Conservation (phyloP, 1,140 invertebrate genomes). For the Cyphomyrmex costatus region DNA sequence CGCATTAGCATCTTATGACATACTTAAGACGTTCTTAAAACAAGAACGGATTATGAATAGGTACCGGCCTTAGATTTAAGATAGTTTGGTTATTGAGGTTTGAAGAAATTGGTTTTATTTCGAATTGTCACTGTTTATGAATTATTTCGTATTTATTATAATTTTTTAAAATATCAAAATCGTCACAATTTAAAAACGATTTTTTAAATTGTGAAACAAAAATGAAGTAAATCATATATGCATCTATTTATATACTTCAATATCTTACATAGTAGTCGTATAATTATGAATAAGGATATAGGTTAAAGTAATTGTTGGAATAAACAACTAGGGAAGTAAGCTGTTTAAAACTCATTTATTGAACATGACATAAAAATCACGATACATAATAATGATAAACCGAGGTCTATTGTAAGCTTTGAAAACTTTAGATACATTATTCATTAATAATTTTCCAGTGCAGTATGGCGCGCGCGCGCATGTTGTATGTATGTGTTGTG, state of each 20-base stretch:
- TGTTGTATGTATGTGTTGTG: slow-evolving; percentile 9
- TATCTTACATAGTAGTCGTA: background rate
- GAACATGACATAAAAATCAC: slow-evolving; percentile 84
- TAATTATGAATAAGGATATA: background rate
- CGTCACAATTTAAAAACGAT: too few species aligned
- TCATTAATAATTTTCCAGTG: slow-evolving; percentile 69
- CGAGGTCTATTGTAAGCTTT: slow-evolving; percentile 76
- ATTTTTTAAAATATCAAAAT: too few species aligned
- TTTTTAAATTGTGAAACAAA: too few species aligned
- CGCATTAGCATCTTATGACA: too few species aligned
- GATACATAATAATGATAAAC: slow-evolving; percentile 82
- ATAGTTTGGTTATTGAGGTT: too few species aligned
- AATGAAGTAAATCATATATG: too few species aligned
- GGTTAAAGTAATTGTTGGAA: background rate
- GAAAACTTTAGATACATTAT: slow-evolving; percentile 76
- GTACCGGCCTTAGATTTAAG: too few species aligned
- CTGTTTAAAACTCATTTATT: slow-evolving; percentile 83
- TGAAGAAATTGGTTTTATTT: too few species aligned
- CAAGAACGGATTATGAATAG: too few species aligned
- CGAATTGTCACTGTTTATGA: too few species aligned
- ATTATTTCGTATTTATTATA: too few species aligned
- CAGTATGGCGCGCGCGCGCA: slow-evolving; percentile 67
- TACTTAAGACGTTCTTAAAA: too few species aligned
- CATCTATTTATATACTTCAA: background rate
- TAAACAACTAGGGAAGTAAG: slow-evolving; percentile 21